Percentiles rank a stretch among this genome's conserved stretches.
phyloP scores from a whole-genome alignment of 1,140 invertebrate genomes.

The Zaprionus davidi region DNA sequence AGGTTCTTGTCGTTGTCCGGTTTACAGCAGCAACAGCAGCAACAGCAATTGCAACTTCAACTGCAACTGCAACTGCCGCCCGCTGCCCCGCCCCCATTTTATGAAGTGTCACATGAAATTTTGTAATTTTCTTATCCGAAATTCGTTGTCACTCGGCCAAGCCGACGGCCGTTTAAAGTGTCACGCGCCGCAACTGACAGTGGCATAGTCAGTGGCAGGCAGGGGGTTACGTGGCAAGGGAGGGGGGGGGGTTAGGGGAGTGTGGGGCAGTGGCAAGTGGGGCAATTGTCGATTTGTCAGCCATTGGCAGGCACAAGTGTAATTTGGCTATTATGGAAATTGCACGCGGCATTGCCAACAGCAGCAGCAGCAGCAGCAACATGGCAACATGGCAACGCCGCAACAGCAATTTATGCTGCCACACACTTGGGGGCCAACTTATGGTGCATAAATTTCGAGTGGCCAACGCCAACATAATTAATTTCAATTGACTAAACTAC shows the following conservation, averaged over 20 bases:
- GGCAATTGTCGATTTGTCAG: conserved; percentile 52
- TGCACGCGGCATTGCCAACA: conserved; percentile 34
- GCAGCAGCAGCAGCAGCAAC: conserved; percentile 14
- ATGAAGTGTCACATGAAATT: conserved; percentile 78
- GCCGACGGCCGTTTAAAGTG: conserved; percentile 65
- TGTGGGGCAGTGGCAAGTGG: background rate
- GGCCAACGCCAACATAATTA: conserved; percentile 67
- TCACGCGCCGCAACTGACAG: conserved; percentile 36
- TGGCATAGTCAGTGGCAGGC: background rate
- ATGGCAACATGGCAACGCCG: conserved; percentile 9
- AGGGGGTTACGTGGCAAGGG: background rate
- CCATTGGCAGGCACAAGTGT: conserved; percentile 42
- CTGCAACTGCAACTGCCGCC: background rate
- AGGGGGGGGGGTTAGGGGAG: too few relatives aligned
- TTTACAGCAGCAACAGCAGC: background rate
- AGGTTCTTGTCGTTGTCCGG: background rate
- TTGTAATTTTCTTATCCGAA: conserved; percentile 76
- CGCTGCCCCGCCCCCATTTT: conserved; percentile 1
- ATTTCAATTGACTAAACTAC: conserved; percentile 70
- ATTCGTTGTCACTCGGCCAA: conserved; percentile 30
- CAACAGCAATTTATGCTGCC: conserved; percentile 63
- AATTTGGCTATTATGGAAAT: conserved; percentile 75
- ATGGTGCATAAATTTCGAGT: conserved; percentile 69
- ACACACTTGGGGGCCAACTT: conserved; percentile 75
- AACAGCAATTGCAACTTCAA: too few relatives aligned